Conservation (phyloP, 2,888 invertebrate species). For the Spatulosminthurus flaviceps region DNA sequence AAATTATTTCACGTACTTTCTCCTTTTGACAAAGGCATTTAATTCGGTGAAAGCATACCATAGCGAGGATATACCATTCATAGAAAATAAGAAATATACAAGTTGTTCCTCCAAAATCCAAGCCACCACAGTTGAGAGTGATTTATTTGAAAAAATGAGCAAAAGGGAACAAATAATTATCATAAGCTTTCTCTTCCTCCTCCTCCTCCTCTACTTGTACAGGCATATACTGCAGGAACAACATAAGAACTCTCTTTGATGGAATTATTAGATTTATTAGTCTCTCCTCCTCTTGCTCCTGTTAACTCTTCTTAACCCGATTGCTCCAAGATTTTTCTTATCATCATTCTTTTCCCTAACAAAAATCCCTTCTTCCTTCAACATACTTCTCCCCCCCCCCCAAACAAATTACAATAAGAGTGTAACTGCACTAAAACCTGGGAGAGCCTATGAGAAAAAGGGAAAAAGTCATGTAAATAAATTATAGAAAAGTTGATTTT, state of each 20-base stretch:
- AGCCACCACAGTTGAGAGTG: neutral
- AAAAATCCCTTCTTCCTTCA: too few relatives aligned
- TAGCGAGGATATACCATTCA: neutral
- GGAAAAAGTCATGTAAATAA: too few relatives aligned
- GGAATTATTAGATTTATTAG: constrained; percentile 12
- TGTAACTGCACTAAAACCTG: too few relatives aligned
- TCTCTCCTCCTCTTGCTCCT: neutral
- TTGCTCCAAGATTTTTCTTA: neutral
- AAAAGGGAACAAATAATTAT: neutral
- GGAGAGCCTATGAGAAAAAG: too few relatives aligned
- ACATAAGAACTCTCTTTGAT: neutral
- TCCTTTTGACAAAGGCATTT: neutral
- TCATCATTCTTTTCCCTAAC: neutral
- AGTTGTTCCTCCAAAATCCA: neutral
- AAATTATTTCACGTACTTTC: constrained; percentile 1
- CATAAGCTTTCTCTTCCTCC: neutral
- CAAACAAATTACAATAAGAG: too few relatives aligned
- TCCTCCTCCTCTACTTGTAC: too few relatives aligned
- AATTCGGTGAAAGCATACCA: neutral
- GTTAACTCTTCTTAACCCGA: neutral
- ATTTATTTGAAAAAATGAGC: neutral
- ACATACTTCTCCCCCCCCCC: too few relatives aligned
- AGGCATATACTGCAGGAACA: too few relatives aligned
- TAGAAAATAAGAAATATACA: neutral
- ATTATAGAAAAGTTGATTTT: too few relatives aligned